Base-by-base conservation (phyloP, 1,140 invertebrate species). In the Zaprionus ornatus region DNA sequence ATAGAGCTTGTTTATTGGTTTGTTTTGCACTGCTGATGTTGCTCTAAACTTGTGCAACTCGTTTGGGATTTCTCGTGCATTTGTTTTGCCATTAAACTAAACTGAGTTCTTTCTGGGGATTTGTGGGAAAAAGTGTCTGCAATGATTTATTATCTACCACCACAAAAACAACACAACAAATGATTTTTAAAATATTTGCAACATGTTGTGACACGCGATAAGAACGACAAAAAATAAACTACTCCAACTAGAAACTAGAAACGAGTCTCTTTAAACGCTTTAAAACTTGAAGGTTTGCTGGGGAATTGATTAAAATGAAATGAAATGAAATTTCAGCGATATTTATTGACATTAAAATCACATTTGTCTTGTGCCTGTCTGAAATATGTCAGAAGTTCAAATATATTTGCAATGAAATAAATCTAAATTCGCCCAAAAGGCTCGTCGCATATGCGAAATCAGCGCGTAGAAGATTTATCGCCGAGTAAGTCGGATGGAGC, bases 331-430 rank as follows among this genome's bases (percentile, higher is more conserved):
- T 13, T 27, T 61, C 29, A 23, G 21, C 40, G 63, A 82, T 50
- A 84, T 84, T 85, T 84, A 84, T 84, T 72, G 74, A 78, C 62
- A 85, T 84, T 85, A 74, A 81, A 81, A 59, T 55, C 54, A 17
- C 82, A 84, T 84, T 84, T 84, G 82, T 84, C 78, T 84, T 84
- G 57, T 29, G 66, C 37, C 40, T 67, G 68, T 71, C 69, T 66
- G 78, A 84, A 84, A 81, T 81, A 70, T 84, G 82, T 84, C 82
- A 84, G 77, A 83, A 84, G 82, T 85, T 84, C 40, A 57, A 64
- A 74, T 85, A 64, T 80, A 70, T 77, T 84, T 70, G 61, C 68
- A 60, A 52, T 54, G 77, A 85, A 74, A 84, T 84, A 84, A 84
- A 84, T 84, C 82, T 84, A 84, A 85, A 84, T 84, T 81, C 73